Evolutionary conservation across 2,888 invertebrate genomes (phyloP).

Genomic region (Epistrophe eligans): DNA sequence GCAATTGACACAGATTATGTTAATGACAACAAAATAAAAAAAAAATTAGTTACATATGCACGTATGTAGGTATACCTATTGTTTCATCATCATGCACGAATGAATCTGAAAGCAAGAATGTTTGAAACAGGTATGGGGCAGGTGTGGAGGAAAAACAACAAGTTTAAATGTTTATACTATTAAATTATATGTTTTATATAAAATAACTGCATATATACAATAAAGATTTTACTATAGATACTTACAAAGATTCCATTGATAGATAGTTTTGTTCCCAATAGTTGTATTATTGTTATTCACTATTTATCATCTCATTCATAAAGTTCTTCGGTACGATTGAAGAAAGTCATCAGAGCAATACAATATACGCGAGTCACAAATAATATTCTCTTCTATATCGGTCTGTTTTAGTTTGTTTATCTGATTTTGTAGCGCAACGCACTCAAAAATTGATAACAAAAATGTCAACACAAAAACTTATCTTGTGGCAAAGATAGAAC

Average conservation of each 20-base stretch:
- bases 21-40: constrained; percentile 46
- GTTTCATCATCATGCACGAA: constrained; percentile 25
- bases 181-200: neutral
- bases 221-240: constrained; percentile 13
- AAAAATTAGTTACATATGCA: neutral
- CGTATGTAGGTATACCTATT: neutral
- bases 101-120: constrained; percentile 28
- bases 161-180: neutral
- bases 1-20: constrained; percentile 16
- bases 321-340: constrained; percentile 16
- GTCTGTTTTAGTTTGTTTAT: constrained; percentile 12
- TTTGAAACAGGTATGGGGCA: neutral
- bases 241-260: constrained; percentile 70
- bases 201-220: neutral
- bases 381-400: constrained; percentile 17
- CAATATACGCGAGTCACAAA: constrained; percentile 4
- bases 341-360: constrained; percentile 36
- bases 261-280: constrained; percentile 22
- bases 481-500: constrained; percentile 15
- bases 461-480: constrained; percentile 32
- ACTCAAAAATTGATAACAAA: constrained; percentile 24
- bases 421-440: constrained; percentile 34
- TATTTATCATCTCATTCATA: constrained; percentile 49
- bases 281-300: constrained; percentile 38
- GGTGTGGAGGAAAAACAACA: neutral